A percentile compares a stretch with the other conserved stretches of the same genome.
phyloP scores from a whole-genome alignment of 2,888 invertebrate species.

The Caenorhabditis sinica region DNA sequence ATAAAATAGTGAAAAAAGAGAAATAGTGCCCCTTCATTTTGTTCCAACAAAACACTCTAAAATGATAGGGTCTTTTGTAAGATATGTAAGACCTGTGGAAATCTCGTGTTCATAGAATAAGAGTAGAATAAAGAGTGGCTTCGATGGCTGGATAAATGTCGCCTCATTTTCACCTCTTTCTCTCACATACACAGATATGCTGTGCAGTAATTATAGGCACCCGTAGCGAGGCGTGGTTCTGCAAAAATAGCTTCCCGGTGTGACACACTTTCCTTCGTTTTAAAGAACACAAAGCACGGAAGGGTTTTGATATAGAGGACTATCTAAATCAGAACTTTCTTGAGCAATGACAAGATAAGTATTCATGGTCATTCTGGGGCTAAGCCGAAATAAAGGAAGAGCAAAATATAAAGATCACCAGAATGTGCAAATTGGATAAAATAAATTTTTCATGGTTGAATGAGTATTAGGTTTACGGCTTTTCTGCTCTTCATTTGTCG shows the following conservation, averaged over 20 bases:
- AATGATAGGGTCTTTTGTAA: conserved; percentile 39
- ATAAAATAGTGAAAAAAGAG: conserved; percentile 12
- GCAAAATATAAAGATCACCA: background rate
- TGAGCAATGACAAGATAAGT: too few relatives aligned
- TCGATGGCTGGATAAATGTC: conserved; percentile 27
- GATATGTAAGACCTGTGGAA: background rate
- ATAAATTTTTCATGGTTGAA: conserved; percentile 1
- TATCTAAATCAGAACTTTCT: background rate
- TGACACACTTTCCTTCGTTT: conserved; percentile 20
- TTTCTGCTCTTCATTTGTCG: background rate
- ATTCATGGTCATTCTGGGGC: background rate
- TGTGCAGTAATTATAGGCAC: conserved; percentile 45
- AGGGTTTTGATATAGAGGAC: background rate
- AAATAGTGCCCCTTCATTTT: conserved; percentile 2
- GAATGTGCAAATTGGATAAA: background rate
- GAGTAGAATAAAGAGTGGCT: background rate
- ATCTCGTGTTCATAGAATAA: conserved; percentile 12
- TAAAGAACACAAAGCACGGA: conserved; percentile 28
- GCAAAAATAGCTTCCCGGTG: conserved; percentile 30
- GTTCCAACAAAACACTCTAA: background rate
- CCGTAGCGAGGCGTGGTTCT: conserved; percentile 23
- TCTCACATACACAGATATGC: conserved; percentile 5
- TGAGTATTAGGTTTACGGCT: background rate
- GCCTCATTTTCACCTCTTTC: conserved; percentile 38
- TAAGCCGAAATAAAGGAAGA: background rate